These are phyloP conservation scores for Patella vulgata DNA, from an alignment of 1,140 invertebrate species.

Conservation along the genomic window DNA sequence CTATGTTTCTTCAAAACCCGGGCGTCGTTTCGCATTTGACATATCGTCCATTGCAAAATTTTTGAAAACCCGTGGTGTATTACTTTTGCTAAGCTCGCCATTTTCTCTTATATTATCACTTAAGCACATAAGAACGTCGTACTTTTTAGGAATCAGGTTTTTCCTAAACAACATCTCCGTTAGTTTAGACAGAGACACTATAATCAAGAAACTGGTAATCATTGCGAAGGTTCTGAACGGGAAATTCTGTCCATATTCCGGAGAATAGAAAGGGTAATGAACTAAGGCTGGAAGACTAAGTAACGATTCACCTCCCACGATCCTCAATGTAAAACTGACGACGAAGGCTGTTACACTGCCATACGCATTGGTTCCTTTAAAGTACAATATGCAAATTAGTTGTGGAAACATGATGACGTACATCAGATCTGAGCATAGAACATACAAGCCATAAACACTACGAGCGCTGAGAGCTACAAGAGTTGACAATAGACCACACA, in stretches of 20 bases:
- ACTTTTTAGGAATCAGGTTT: constrained; percentile 37
- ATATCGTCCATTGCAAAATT: no score
- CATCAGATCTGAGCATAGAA: constrained; percentile 93
- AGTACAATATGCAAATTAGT: constrained; percentile 94
- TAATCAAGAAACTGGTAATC: constrained; percentile 75
- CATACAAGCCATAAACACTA: constrained; percentile 94
- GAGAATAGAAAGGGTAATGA: constrained; percentile 85
- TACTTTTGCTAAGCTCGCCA: no score
- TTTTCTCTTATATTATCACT: neutral
- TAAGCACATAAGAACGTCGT: constrained; percentile 68
- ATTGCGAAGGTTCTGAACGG: constrained; percentile 68
- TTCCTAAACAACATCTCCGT: constrained; percentile 68
- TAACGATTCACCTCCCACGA: constrained; percentile 86
- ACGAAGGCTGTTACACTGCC: constrained; percentile 88
- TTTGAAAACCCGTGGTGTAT: no score
- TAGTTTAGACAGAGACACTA: constrained; percentile 65
- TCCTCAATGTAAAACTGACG: constrained; percentile 84
- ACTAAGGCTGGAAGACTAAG: constrained; percentile 83
- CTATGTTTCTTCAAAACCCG: no score
- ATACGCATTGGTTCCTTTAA: constrained; percentile 81
- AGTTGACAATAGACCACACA: constrained; percentile 88
- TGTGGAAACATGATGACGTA: constrained; percentile 97
- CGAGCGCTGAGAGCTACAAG: constrained; percentile 94
- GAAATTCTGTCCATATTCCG: constrained; percentile 73
- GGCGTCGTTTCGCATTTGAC: no score